Base-by-base conservation (phyloP, 2,113 vertebrate genomes). In the Lucifuga dentata region DNA sequence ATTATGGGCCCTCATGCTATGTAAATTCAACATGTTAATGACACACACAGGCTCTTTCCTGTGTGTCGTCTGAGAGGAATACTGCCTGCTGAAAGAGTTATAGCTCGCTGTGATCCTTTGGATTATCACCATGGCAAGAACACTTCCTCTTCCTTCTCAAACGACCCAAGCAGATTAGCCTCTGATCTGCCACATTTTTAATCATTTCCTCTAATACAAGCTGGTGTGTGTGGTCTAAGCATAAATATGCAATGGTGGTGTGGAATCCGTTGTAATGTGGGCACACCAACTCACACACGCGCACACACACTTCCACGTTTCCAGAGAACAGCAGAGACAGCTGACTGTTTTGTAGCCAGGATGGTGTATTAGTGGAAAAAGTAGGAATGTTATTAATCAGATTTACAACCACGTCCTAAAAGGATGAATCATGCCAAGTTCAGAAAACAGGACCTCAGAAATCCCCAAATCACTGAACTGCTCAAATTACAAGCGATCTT, bases 321-420 rank as follows among this genome's bases (percentile, higher is more conserved):
- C 74, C 58, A 62, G 61, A 45, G 66, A 81, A 76, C 76, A 52
- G 65, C 50, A 73, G 59, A 73, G 66, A 77, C 67, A 46, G 68
- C 51, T 43, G 89, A 85, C 69, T 91, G 87, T 88, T 88, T 84
- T 70, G 71, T 26, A 71, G 84, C 86, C 90, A 91, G 85, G 72
- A 83, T 76, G 67, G 48, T 61, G 77, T 63, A 84, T 89, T 86
- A 89, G 79, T 59, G 85, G 87, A 80, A n/a, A 83, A 82, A 87
- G 71, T 64, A 62, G 77, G 87, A 91, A 90, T 86, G 87, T 63
- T 76, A 68, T 78, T 86, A 87, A 91, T 87, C 76, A 76, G 84
- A 85, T 90, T 90, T 87, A 70, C 49, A 55, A 50, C 65, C 81
- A 58, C 57, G 68, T 81, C 81, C 62, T 19, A 85, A 84, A 80